These are phyloP conservation scores for Mellivora capensis DNA, from an alignment of 2,113 vertebrate species.

Conservation along the genomic window DNA sequence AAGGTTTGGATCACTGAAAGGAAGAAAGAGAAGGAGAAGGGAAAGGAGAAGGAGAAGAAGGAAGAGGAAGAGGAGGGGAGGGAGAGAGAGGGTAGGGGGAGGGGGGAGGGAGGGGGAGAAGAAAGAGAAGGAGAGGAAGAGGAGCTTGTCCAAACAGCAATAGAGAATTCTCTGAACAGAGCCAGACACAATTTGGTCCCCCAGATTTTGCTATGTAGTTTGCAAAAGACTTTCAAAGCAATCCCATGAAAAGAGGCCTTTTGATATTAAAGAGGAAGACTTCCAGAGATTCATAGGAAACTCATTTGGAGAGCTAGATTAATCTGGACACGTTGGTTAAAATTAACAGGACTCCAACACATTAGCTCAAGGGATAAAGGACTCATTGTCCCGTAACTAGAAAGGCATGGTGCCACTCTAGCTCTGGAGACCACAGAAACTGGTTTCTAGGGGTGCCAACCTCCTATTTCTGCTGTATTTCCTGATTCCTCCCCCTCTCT, in stretches of 20 bases:
- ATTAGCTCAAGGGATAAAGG: not conserved
- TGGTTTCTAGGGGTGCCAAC: too few relatives aligned
- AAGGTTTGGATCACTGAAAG: not conserved
- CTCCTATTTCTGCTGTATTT: not conserved
- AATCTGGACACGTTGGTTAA: not conserved
- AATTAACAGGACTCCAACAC: not conserved
- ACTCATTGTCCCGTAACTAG: not conserved
- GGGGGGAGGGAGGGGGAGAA: too few relatives aligned
- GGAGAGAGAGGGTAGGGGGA: too few relatives aligned
- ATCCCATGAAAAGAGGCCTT: not conserved
- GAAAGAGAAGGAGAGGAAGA: not conserved
- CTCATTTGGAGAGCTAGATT: not conserved
- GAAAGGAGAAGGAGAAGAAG: not conserved
- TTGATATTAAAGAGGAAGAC: not conserved
- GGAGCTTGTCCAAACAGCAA: not conserved
- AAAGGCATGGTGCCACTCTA: too few relatives aligned
- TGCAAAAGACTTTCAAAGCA: not conserved
- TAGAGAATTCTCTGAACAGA: not conserved
- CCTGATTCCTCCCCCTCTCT: not conserved
- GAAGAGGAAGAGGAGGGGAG: too few relatives aligned
- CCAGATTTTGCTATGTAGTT: not conserved
- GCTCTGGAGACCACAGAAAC: not conserved
- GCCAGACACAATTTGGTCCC: not conserved
- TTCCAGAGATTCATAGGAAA: not conserved
- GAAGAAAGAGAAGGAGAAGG: not conserved